A percentile compares a stretch with the other conserved stretches of the same genome.
Evolutionary conservation across 1,140 invertebrate genomes (phyloP).

Genomic region (Nebria ingens): DNA sequence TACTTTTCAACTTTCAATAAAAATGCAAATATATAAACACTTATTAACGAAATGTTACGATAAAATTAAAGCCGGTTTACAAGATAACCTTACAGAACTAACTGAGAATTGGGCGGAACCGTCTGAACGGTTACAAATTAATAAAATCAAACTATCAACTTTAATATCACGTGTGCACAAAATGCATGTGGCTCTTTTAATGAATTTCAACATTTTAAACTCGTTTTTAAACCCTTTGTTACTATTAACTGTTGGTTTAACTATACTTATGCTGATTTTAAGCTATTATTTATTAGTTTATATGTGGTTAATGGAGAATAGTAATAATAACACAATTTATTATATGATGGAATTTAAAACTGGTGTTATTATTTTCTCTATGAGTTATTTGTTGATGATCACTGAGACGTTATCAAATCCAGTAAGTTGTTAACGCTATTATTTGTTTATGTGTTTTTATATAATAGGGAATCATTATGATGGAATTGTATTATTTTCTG

Average conservation of each 20-base stretch:
- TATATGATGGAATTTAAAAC: conserved; percentile 4
- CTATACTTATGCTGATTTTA: background rate
- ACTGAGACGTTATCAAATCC: background rate
- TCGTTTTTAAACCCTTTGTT: background rate
- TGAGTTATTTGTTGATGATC: background rate
- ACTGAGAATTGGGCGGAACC: background rate
- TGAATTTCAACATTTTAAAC: background rate
- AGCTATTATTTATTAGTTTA: background rate
- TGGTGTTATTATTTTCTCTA: background rate
- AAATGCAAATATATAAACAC: background rate
- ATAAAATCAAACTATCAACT: background rate
- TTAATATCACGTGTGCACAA: background rate
- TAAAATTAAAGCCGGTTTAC: background rate
- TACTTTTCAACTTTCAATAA: background rate
- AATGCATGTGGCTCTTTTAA: background rate
- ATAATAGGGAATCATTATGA: too few relatives aligned
- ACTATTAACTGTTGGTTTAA: background rate
- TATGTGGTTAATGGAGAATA: background rate
- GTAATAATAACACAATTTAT: background rate
- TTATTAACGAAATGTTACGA: background rate
- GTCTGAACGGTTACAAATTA: background rate
- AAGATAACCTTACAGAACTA: background rate
- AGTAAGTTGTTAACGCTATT: background rate
- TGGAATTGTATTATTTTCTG: too few relatives aligned
- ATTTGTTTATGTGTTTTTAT: too few relatives aligned